Conservation (phyloP, 2,113 vertebrate genomes). For the Dicerorhinus sumatrensis region DNA sequence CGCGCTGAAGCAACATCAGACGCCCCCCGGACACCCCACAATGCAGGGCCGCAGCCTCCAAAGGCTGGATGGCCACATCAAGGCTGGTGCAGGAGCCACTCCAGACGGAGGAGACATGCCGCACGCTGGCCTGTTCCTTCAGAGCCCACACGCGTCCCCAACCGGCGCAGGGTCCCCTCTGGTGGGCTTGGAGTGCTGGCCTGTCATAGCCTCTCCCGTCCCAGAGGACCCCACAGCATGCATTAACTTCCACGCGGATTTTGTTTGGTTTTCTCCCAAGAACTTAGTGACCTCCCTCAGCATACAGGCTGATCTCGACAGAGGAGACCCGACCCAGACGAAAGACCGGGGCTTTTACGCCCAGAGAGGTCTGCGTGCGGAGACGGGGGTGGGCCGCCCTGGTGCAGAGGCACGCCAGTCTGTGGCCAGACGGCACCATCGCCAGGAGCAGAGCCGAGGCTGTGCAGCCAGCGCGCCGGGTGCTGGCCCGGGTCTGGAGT, state of each 20-base stretch:
- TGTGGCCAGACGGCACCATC: not conserved
- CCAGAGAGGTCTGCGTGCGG: not conserved
- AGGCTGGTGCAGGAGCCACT: not conserved
- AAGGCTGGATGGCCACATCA: not conserved
- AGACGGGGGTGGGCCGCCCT: not conserved
- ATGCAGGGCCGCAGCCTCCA: not conserved
- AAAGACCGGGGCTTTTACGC: not conserved
- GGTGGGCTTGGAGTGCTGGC: not conserved
- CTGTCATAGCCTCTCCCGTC: not conserved
- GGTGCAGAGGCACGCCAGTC: not conserved
- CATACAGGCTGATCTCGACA: not conserved
- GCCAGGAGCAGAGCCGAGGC: fast-evolving
- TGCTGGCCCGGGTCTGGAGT: not conserved
- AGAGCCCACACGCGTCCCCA: fast-evolving
- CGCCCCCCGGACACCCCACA: not conserved
- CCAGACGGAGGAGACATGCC: not conserved
- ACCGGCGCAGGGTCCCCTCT: not conserved
- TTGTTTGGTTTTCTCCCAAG: not conserved
- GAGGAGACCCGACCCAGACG: not conserved
- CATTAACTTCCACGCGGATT: not conserved
- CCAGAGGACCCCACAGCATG: not conserved
- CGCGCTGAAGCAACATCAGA: not conserved
- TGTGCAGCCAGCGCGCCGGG: not conserved
- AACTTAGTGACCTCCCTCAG: not conserved
- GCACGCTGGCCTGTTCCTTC: not conserved